A percentile compares a stretch with the other conserved stretches of the same genome.
Conservation (phyloP, 1,140 invertebrate genomes). For the Chionoecetes opilio region DNA sequence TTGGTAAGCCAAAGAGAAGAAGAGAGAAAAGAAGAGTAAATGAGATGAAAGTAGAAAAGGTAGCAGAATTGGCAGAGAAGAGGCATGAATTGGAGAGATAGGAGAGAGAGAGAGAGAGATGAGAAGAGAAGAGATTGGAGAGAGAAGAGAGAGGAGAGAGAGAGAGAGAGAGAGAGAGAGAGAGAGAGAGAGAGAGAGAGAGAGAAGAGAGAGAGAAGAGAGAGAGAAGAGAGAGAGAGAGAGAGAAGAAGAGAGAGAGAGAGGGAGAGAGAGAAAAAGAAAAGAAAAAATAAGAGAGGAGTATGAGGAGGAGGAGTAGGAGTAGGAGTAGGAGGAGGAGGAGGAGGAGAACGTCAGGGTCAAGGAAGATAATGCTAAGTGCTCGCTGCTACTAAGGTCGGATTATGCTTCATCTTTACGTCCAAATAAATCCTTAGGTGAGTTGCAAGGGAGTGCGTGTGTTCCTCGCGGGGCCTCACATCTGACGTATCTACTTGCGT, state of each 20-base stretch:
- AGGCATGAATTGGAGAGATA: too few relatives aligned
- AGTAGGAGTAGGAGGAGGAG: background rate
- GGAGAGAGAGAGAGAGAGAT: too few relatives aligned
- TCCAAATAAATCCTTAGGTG: background rate
- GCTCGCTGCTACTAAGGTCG: background rate
- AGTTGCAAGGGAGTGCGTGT: background rate
- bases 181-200: too few relatives aligned
- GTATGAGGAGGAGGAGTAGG: background rate
- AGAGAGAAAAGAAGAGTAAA: too few relatives aligned
- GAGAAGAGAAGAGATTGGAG: too few relatives aligned
- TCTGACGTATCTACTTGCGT: background rate
- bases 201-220: background rate
- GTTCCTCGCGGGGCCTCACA: background rate
- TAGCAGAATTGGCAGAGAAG: too few relatives aligned
- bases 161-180: too few relatives aligned
- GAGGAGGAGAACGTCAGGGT: background rate
- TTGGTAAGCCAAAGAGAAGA: too few relatives aligned
- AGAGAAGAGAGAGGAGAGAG: too few relatives aligned
- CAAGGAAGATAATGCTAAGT: background rate
- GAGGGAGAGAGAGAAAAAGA: too few relatives aligned
- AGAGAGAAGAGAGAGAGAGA: background rate
- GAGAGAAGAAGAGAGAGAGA: background rate
- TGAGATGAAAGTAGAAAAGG: too few relatives aligned
- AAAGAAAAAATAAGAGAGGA: too few relatives aligned
- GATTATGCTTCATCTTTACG: background rate